These are phyloP conservation scores for Epirrhoe alternata DNA, from an alignment of 2,888 invertebrate genomes.

Conservation along the genomic window DNA sequence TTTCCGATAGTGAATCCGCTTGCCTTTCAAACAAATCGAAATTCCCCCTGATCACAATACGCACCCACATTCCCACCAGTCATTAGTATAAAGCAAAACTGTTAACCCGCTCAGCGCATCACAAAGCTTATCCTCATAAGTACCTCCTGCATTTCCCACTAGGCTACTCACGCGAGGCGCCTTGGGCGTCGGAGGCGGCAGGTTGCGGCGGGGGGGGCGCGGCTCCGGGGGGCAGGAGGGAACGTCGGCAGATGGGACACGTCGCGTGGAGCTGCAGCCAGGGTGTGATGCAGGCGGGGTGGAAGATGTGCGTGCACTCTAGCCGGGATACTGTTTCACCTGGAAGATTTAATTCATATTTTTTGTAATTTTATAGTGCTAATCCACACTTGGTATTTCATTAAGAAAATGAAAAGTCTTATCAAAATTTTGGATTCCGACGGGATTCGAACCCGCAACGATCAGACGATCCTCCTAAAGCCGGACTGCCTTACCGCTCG, in stretches of 20 bases:
- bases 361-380: too few relatives aligned
- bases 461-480: too few relatives aligned
- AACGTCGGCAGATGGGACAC: conserved; percentile 96
- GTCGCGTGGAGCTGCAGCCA: conserved; percentile 99
- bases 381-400: too few relatives aligned
- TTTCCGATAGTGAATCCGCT: too few relatives aligned
- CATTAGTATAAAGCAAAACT: neutral
- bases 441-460: too few relatives aligned
- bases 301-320: conserved; percentile 96
- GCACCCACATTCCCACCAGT: too few relatives aligned
- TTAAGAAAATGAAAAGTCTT: too few relatives aligned
- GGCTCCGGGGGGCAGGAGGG: conserved; percentile 54
- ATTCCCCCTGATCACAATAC: too few relatives aligned
- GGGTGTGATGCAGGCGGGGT: conserved; percentile 96
- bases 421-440: too few relatives aligned
- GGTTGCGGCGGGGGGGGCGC: conserved; percentile 33
- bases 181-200: conserved; percentile 28
- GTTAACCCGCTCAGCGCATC: neutral
- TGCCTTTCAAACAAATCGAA: too few relatives aligned
- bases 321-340: conserved; percentile 91
- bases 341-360: conserved; percentile 42
- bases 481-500: too few relatives aligned
- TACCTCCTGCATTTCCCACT: conserved; percentile 12
- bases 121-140: neutral
- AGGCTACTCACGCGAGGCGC: conserved; percentile 32